A percentile compares a stretch with the other conserved stretches of the same genome.
Evolutionary conservation across 1,140 invertebrate species (phyloP).

Genomic region (Ceratosolen solmsi): DNA sequence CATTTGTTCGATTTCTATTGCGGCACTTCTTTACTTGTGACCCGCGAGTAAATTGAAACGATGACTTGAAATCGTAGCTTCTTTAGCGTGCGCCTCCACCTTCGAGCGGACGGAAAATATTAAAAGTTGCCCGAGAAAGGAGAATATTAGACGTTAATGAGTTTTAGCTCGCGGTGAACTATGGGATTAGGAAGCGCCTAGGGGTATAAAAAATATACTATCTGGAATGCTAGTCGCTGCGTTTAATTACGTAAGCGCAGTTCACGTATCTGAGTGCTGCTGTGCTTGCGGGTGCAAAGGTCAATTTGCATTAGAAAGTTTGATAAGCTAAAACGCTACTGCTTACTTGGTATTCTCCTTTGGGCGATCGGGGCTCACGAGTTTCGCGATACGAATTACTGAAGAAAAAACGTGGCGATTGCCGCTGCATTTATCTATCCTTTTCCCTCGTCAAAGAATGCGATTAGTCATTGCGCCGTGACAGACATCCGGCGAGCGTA

Average conservation of each 20-base stretch:
- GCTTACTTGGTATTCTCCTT: background rate
- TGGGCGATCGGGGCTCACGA: no score
- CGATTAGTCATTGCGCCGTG: constrained; percentile 31
- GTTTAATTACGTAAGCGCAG: no score
- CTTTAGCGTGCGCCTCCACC: background rate
- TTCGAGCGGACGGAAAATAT: background rate
- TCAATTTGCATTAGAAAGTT: no score
- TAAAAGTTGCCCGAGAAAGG: background rate
- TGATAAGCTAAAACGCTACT: background rate
- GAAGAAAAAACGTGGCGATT: constrained; percentile 25
- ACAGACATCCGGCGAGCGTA: constrained; percentile 25
- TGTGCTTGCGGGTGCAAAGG: no score
- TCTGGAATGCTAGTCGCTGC: no score
- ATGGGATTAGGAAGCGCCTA: background rate
- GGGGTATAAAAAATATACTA: no score
- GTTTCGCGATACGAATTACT: background rate
- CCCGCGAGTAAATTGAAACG: constrained; percentile 2
- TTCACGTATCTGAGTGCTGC: no score
- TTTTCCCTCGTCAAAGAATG: constrained; percentile 29
- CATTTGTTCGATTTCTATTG: background rate
- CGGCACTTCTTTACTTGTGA: background rate
- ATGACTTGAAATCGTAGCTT: background rate
- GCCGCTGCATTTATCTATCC: background rate
- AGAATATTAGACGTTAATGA: background rate
- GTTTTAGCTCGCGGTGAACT: background rate